Evolutionary conservation across 2,113 vertebrate genomes (phyloP).

Genomic region (Stegostoma tigrinum): DNA sequence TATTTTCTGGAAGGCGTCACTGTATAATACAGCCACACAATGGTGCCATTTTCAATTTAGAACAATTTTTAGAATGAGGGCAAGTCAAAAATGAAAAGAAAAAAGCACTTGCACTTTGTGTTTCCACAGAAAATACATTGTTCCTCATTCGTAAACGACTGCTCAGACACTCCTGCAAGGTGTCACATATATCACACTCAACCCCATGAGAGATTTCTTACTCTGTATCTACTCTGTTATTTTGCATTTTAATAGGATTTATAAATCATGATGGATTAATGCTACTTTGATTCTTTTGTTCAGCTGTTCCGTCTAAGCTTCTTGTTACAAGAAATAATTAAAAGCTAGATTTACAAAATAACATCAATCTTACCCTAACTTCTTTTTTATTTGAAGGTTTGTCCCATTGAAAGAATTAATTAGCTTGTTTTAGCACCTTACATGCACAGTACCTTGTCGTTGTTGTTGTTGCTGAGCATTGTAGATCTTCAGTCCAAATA

Average conservation of each 20-base stretch:
- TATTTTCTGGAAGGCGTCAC: neutral
- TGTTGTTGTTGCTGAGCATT: slow-evolving; percentile 84
- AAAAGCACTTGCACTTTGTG: neutral
- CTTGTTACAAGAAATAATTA: slow-evolving; percentile 36
- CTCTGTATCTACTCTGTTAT: slow-evolving; percentile 31
- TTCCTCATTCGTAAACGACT: neutral
- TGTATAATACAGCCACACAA: neutral
- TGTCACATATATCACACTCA: slow-evolving; percentile 3
- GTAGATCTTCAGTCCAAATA: slow-evolving; percentile 90
- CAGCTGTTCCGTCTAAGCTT: slow-evolving; percentile 27
- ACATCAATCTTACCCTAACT: neutral
- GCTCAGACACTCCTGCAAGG: neutral
- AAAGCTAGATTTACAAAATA: neutral
- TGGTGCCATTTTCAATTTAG: neutral
- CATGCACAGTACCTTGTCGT: slow-evolving; percentile 54
- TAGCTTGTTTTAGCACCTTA: slow-evolving; percentile 22
- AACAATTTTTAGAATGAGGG: neutral
- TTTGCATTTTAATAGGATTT: slow-evolving; percentile 36
- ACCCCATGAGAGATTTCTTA: slow-evolving; percentile 20
- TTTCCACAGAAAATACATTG: neutral
- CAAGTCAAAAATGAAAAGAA: neutral
- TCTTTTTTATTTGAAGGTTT: neutral
- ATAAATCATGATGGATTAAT: slow-evolving; percentile 37
- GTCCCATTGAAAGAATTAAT: neutral
- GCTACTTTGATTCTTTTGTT: slow-evolving; percentile 34